Conservation (phyloP, 2,113 vertebrate genomes). For the Pygoscelis antarcticus region DNA sequence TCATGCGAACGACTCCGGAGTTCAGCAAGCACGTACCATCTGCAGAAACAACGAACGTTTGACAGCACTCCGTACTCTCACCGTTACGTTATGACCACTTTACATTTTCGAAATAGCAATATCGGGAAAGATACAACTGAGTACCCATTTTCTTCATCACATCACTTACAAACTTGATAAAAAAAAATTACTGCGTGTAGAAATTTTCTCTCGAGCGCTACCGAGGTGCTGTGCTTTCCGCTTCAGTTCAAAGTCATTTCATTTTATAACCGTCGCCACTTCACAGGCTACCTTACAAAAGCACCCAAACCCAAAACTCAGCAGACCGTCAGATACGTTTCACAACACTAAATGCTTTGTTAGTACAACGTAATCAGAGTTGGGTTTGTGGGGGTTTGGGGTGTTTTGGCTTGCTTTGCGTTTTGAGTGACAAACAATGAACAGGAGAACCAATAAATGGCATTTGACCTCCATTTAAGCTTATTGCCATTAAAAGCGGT, state of each 20-base stretch:
- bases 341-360: not conserved
- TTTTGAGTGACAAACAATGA: not conserved
- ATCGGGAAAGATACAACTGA: not conserved
- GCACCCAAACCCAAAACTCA: not conserved
- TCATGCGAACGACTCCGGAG: slow-evolving; percentile 88
- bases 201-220: not conserved
- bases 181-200: not conserved
- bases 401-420: not conserved
- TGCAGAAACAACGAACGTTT: slow-evolving; percentile 46
- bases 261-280: not conserved
- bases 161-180: not conserved
- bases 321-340: not conserved
- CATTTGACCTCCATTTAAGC: not conserved
- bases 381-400: no score
- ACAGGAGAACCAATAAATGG: not conserved
- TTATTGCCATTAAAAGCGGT: not conserved
- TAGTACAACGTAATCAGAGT: not conserved
- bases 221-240: not conserved
- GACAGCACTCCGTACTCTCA: not conserved
- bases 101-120: not conserved
- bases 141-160: not conserved
- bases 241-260: not conserved
- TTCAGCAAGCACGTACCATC: slow-evolving; percentile 90
- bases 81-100: not conserved
- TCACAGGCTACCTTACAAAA: not conserved